Evolutionary conservation across 2,113 vertebrate genomes (phyloP), one percentile per base, ranked within the genome.

Genomic region (western clawed frog (Xenopus tropicalis)): DNA sequence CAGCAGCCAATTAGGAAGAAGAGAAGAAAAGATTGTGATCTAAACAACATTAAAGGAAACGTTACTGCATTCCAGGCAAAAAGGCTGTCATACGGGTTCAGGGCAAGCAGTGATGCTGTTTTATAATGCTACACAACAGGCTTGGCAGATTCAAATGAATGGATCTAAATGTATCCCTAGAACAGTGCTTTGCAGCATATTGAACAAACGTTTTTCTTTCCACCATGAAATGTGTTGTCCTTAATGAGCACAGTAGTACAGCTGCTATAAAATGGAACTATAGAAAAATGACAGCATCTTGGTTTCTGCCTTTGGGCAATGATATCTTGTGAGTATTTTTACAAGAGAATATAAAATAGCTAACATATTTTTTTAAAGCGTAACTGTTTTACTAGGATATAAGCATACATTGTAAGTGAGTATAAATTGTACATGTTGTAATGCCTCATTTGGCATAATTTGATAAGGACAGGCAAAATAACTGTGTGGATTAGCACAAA

Each of bases 1-100:
- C 42, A 74, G 23, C 20, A 56, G 23, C 58, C 59, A 69, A 75
- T 75, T 75, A 75, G 46, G 22, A 23, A 68, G 54, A 66, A 68
- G 65, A 44, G 16, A 17, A 52, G 16, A 75, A 75, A 56, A 43
- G 16, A 57, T 66, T 75, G 19, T 54, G 73, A 69, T 62, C 66
- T 69, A 63, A 69, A 44, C 37, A n/a, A 66, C 10, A 23, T 48
- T 23, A 20, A 23, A 21, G 14, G 42, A 22, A 65, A 44, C 2
- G 24, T 56, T 23, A 63, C 24, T 63, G 73, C 21, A 46, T 69
- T 54, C 11, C 58, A 69, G 66, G 46, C 56, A 62, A 54, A 20
- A 37, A 69, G 22, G 61, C 65, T 68, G 57, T 74, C 65, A 69
- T 56, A 19, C 13, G 14, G 29, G 24, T 11, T 37, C 44, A 61